Evolutionary conservation across 2,113 vertebrate genomes (phyloP).

Genomic region (Oreochromis tanganicae): DNA sequence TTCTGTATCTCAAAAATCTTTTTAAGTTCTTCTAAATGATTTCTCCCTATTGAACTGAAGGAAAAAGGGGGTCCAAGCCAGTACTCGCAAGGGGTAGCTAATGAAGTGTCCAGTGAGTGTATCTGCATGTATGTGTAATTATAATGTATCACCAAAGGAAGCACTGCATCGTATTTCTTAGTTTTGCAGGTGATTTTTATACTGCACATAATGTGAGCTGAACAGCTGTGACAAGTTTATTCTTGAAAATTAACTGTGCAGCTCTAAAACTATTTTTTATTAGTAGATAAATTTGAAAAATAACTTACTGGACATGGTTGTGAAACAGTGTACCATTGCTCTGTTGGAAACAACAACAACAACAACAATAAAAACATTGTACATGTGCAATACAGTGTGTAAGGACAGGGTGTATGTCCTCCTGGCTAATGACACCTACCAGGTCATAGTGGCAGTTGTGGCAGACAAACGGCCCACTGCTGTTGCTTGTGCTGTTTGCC

Average conservation of each 20-base stretch:
- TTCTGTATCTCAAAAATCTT: background rate
- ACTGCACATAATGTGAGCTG: background rate
- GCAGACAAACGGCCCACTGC: constrained; percentile 74
- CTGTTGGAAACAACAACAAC: constrained; percentile 39
- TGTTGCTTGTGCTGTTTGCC: constrained; percentile 51
- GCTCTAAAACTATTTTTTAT: rapidly evolving
- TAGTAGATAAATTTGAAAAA: background rate
- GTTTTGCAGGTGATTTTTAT: background rate
- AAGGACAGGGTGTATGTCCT: background rate
- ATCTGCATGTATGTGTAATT: background rate
- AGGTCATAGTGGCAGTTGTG: constrained; percentile 82
- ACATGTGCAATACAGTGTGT: background rate
- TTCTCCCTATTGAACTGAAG: background rate
- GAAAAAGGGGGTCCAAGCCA: background rate
- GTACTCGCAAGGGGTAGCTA: background rate
- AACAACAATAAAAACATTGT: background rate
- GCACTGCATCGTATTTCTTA: background rate
- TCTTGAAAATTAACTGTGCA: background rate
- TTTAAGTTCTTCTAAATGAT: background rate
- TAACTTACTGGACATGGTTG: constrained; percentile 81
- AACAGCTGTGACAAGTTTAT: background rate
- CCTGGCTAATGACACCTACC: constrained; percentile 57
- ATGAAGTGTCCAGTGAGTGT: background rate
- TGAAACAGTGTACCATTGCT: constrained; percentile 78
- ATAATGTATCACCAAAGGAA: background rate